Evolutionary conservation across 2,797 vertebrate genomes (phyloP).

Genomic region (Smutsia temminckii): DNA sequence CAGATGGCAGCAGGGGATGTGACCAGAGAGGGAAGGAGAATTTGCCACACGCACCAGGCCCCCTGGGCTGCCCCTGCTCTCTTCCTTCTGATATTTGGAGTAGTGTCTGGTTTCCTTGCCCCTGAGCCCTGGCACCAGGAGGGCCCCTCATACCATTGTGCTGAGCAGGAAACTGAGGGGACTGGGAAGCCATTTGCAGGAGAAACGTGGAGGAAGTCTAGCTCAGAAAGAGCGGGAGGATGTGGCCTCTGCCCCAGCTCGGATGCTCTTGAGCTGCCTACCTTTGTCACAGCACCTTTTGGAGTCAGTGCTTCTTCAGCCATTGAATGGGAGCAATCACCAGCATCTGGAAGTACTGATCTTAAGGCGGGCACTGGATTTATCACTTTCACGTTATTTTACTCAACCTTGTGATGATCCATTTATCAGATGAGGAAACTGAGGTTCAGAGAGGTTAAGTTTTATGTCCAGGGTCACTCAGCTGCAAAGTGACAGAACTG

Average conservation of each 20-base stretch:
- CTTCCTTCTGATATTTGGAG: neutral
- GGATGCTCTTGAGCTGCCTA: fast-evolving
- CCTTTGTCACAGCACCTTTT: neutral
- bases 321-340: neutral
- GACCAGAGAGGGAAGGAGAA: neutral
- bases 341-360: neutral
- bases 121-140: neutral
- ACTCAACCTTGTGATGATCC: neutral
- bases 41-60: fast-evolving
- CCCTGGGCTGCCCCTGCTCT: neutral
- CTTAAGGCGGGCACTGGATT: neutral
- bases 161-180: neutral
- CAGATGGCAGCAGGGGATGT: neutral
- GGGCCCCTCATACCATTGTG: neutral
- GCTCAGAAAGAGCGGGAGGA: neutral
- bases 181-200: fast-evolving
- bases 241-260: fast-evolving
- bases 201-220: neutral
- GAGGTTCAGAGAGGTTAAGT: neutral
- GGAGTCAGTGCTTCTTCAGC: neutral
- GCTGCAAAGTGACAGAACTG: neutral
- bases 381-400: neutral
- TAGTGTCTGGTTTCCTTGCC: neutral
- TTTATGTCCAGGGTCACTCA: neutral
- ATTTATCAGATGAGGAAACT: neutral